Evolutionary conservation across 1,140 invertebrate genomes (phyloP).

Genomic region (Drosophila prosaltans): DNA sequence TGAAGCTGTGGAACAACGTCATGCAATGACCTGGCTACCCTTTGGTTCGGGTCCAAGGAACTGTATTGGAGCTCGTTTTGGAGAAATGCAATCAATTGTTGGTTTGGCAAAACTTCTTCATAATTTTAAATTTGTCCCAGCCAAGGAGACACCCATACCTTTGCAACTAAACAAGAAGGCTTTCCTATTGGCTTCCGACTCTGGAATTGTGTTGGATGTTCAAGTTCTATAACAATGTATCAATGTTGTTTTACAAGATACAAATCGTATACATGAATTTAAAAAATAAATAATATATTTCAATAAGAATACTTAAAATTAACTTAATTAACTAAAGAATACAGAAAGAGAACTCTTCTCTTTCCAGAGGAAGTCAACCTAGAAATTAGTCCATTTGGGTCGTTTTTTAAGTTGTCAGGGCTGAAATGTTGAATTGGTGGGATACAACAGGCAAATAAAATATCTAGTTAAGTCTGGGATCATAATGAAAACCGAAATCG

Average conservation of each 20-base stretch:
- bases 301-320: no score
- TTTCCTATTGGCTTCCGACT: constrained; percentile 79
- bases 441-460: no score
- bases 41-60: constrained; percentile 89
- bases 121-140: constrained; percentile 78
- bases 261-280: no score
- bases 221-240: constrained; percentile 7
- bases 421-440: no score
- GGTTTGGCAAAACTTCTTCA: constrained; percentile 50
- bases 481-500: no score
- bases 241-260: background rate
- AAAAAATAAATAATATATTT: no score
- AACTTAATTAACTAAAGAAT: no score
- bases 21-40: constrained; percentile 86
- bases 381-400: no score
- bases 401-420: no score
- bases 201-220: constrained; percentile 64
- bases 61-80: constrained; percentile 84
- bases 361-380: no score
- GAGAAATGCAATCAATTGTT: constrained; percentile 58
- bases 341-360: no score
- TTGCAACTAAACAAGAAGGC: constrained; percentile 80
- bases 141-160: constrained; percentile 76
- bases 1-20: constrained; percentile 83
- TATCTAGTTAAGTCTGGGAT: no score